Conservation (phyloP, 2,888 invertebrate species). For the Nowickia ferox region DNA sequence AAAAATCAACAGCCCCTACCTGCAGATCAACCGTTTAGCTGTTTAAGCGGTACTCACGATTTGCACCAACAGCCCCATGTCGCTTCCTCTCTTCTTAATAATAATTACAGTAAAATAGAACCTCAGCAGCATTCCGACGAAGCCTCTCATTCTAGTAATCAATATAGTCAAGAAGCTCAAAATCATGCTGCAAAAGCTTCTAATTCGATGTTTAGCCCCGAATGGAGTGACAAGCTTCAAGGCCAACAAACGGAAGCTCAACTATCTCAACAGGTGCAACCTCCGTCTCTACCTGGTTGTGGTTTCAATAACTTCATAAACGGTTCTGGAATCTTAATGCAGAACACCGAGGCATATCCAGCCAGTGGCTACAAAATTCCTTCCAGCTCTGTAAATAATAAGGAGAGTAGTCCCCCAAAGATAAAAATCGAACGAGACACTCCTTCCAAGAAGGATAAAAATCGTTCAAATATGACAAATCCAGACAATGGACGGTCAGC, state of each 20-base stretch:
- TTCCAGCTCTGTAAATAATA: slow-evolving; percentile 64
- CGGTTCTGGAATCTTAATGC: slow-evolving; percentile 41
- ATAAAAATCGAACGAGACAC: slow-evolving; percentile 75
- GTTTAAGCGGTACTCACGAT: slow-evolving; percentile 67
- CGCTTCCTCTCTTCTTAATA: slow-evolving; percentile 61
- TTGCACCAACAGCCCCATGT: slow-evolving; percentile 72
- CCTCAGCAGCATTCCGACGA: slow-evolving; percentile 65
- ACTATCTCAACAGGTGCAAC: slow-evolving; percentile 58
- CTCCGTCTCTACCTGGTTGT: slow-evolving; percentile 19
- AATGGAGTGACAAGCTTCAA: slow-evolving; percentile 80
- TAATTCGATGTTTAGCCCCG: slow-evolving; percentile 82
- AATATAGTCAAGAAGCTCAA: slow-evolving; percentile 69
- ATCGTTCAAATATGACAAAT: slow-evolving; percentile 73
- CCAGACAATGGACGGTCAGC: slow-evolving; percentile 51
- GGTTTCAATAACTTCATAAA: slow-evolving; percentile 55
- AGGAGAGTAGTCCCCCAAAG: slow-evolving; percentile 74
- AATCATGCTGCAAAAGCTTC: slow-evolving; percentile 73
- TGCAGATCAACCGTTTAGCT: slow-evolving; percentile 74
- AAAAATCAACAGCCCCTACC: slow-evolving; percentile 71
- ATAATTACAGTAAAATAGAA: slow-evolving; percentile 69
- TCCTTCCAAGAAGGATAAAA: slow-evolving; percentile 82
- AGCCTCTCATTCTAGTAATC: slow-evolving; percentile 46
- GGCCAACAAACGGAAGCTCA: slow-evolving; percentile 68
- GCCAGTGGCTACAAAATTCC: slow-evolving; percentile 51
- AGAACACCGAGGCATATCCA: slow-evolving; percentile 73